Evolutionary conservation across 2,113 vertebrate species (phyloP).

Genomic region (Leucopsar rothschildi): DNA sequence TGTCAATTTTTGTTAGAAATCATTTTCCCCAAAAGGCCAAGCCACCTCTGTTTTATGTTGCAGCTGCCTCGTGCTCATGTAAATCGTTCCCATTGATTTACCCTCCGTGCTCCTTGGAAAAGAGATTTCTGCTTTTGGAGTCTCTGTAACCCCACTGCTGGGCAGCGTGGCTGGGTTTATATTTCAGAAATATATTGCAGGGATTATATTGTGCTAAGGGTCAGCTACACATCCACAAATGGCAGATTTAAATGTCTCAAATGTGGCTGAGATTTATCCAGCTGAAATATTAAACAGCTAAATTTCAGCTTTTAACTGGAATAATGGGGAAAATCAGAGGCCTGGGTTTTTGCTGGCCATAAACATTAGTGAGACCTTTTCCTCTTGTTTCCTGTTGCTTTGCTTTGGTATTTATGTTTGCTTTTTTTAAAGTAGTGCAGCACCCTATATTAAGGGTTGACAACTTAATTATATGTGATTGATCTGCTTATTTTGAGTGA

Average conservation of each 20-base stretch:
- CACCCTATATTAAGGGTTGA: constrained; percentile 64
- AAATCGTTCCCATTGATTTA: neutral
- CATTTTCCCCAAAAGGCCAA: neutral
- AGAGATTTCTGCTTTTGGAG: neutral
- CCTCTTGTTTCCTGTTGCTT: neutral
- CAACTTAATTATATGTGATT: constrained; percentile 69
- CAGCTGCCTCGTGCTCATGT: neutral
- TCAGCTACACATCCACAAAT: neutral
- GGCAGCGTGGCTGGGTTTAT: neutral
- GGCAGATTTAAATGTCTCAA: neutral
- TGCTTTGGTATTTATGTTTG: constrained; percentile 64
- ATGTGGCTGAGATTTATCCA: neutral
- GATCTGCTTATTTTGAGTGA: constrained; percentile 60
- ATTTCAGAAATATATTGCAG: neutral
- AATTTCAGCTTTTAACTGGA: neutral
- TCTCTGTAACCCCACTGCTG: neutral
- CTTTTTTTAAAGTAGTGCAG: constrained; percentile 2
- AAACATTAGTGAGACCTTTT: neutral
- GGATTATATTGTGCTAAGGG: neutral
- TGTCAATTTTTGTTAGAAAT: neutral
- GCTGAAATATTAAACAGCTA: constrained; percentile 12
- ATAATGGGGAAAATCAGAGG: neutral
- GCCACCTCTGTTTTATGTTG: neutral
- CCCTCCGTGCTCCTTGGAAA: neutral
- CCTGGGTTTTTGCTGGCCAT: neutral